These are phyloP conservation scores for Clangula hyemalis DNA, from an alignment of 2,797 vertebrate genomes.

Conservation along the genomic window DNA sequence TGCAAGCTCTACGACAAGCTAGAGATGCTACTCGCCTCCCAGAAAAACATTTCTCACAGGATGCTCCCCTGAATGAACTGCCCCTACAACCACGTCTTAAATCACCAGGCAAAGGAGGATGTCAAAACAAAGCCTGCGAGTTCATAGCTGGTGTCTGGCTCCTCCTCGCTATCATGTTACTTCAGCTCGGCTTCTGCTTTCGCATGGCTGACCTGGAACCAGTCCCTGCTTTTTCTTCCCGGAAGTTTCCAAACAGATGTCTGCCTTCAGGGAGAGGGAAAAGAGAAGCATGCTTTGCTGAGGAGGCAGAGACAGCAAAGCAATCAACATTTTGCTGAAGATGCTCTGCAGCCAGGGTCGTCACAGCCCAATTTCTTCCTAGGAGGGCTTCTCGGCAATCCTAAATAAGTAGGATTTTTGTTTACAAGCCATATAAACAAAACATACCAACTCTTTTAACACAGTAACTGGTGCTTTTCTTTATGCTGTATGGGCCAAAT, in stretches of 20 bases:
- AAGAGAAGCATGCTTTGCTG: constrained; percentile 25
- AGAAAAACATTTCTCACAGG: constrained; percentile 13
- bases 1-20: neutral
- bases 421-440: neutral
- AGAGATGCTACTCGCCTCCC: neutral
- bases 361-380: neutral
- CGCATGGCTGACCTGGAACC: constrained; percentile 30
- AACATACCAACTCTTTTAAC: neutral
- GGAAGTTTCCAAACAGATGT: constrained; percentile 11
- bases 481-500: neutral
- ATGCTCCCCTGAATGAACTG: constrained; percentile 1
- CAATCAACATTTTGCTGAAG: constrained; percentile 4
- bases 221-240: constrained; percentile 35
- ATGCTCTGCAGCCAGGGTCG: neutral
- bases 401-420: neutral
- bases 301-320: constrained; percentile 25
- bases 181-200: constrained; percentile 40
- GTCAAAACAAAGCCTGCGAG: constrained; percentile 36
- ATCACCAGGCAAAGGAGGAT: neutral
- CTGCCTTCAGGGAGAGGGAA: constrained; percentile 7
- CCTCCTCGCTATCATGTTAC: constrained; percentile 46
- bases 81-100: neutral
- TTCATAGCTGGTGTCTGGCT: constrained; percentile 19
- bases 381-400: neutral
- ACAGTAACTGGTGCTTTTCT: neutral